Evolutionary conservation across 23 tunicate species (phyloP).

Genomic region (Corella eumyota): DNA sequence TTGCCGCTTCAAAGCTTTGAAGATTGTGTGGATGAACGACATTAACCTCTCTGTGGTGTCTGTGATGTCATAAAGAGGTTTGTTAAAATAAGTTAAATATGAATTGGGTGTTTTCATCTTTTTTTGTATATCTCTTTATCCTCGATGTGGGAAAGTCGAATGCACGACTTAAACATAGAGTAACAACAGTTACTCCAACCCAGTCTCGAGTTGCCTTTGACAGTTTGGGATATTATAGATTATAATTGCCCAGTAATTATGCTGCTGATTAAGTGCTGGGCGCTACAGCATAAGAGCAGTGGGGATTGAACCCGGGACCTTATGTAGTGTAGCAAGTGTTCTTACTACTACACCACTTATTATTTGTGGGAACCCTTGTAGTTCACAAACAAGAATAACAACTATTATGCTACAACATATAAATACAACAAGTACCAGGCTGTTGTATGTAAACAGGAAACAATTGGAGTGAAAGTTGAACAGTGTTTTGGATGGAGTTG

Average conservation of each 20-base stretch:
- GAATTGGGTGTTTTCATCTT: background rate
- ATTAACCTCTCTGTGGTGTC: constrained; percentile 61
- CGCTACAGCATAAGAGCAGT: too few relatives aligned
- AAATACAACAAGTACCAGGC: constrained; percentile 46
- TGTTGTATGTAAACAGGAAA: constrained; percentile 45
- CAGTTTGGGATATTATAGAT: too few relatives aligned
- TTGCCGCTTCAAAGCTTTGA: constrained; percentile 47
- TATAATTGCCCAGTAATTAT: too few relatives aligned
- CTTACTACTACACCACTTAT: too few relatives aligned
- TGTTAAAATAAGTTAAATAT: background rate
- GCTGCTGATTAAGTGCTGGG: too few relatives aligned
- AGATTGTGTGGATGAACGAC: constrained; percentile 37
- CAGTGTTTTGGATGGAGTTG: constrained; percentile 22
- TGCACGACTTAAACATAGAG: too few relatives aligned
- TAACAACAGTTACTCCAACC: too few relatives aligned
- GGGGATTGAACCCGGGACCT: too few relatives aligned
- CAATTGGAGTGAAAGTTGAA: constrained; percentile 44
- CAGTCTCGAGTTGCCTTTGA: too few relatives aligned
- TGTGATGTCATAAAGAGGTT: constrained; percentile 1
- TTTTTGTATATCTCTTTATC: too few relatives aligned
- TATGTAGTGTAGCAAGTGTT: too few relatives aligned
- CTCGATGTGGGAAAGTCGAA: too few relatives aligned
- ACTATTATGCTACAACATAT: background rate
- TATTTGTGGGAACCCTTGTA: background rate
- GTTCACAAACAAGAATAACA: background rate